Percentiles rank a stretch among this genome's conserved stretches.
Evolutionary conservation across 1,140 invertebrate genomes (phyloP).

Genomic region (Scaptomyza hsui): DNA sequence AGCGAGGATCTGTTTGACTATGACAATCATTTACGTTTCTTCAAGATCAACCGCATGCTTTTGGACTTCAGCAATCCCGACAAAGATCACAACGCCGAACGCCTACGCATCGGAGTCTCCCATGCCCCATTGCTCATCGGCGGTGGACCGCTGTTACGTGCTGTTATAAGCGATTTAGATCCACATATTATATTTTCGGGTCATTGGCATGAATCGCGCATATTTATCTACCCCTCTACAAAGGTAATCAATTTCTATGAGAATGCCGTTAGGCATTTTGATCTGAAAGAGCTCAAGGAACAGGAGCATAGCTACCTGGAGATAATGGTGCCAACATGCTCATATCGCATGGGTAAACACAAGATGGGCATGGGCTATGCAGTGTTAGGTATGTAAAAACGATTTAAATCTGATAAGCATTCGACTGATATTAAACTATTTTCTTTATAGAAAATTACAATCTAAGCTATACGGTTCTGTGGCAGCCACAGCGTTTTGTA

Average conservation of each 20-base stretch:
- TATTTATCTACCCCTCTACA: conserved; percentile 75
- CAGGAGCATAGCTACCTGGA: conserved; percentile 88
- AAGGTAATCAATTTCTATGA: conserved; percentile 83
- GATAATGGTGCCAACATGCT: conserved; percentile 95
- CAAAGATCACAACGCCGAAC: conserved; percentile 86
- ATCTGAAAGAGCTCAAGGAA: conserved; percentile 81
- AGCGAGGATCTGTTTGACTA: conserved; percentile 87
- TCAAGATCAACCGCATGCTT: conserved; percentile 89
- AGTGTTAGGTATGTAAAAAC: conserved; percentile 88
- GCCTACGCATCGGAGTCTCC: conserved; percentile 88
- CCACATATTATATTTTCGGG: conserved; percentile 94
- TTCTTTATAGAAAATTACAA: conserved; percentile 70
- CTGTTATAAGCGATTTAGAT: conserved; percentile 84
- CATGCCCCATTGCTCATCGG: conserved; percentile 88
- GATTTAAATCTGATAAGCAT: not conserved
- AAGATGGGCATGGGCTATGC: conserved; percentile 94
- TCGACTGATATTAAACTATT: too few relatives aligned
- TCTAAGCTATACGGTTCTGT: conserved; percentile 75
- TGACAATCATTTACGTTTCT: conserved; percentile 85
- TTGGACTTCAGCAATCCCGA: conserved; percentile 85
- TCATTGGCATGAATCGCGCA: conserved; percentile 90
- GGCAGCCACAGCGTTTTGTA: conserved; percentile 77
- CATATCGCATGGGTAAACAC: conserved; percentile 95
- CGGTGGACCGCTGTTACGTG: conserved; percentile 87
- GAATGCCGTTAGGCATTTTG: conserved; percentile 77